Percentiles rank a stretch among this genome's conserved stretches.
Conservation (phyloP, 2,888 invertebrate genomes). For the Mythimna vitellina region DNA sequence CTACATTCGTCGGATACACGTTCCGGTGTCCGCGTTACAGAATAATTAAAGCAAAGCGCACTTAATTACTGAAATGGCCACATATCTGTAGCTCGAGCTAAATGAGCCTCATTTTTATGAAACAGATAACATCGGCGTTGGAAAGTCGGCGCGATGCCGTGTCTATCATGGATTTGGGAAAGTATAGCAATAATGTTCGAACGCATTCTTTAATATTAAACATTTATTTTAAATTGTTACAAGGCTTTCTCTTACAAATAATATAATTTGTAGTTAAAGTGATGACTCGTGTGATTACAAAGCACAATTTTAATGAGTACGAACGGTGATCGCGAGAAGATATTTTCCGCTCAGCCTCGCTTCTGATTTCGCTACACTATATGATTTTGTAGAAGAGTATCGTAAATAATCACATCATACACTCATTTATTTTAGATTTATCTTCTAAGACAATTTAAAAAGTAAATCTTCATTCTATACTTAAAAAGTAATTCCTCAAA, state of each 20-base stretch:
- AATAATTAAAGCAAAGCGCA: slow-evolving; percentile 77
- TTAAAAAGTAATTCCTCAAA: slow-evolving; percentile 13
- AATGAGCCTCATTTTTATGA: slow-evolving; percentile 79
- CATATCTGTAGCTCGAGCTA: slow-evolving; percentile 74
- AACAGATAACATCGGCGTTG: slow-evolving; percentile 69
- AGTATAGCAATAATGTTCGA: slow-evolving; percentile 76
- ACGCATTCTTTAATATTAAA: slow-evolving; percentile 71
- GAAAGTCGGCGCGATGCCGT: slow-evolving; percentile 73
- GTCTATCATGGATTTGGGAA: slow-evolving; percentile 79
- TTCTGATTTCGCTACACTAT: slow-evolving; percentile 20
- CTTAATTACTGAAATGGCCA: slow-evolving; percentile 83
- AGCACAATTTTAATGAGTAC: slow-evolving; percentile 64
- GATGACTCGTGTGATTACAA: slow-evolving; percentile 60
- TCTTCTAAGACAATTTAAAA: slow-evolving; percentile 1
- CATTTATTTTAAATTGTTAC: slow-evolving; percentile 68
- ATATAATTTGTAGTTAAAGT: slow-evolving; percentile 55
- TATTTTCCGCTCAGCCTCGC: slow-evolving; percentile 12
- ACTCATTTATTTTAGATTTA: neutral
- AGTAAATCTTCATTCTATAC: neutral
- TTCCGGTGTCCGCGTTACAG: slow-evolving; percentile 78
- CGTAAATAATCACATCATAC: neutral
- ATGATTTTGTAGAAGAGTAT: slow-evolving; percentile 12
- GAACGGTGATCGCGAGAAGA: slow-evolving; percentile 17
- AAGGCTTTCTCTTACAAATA: slow-evolving; percentile 74
- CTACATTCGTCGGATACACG: slow-evolving; percentile 71